phyloP scores from a whole-genome alignment of 1,140 invertebrate genomes.

The Hormaphis cornu region DNA sequence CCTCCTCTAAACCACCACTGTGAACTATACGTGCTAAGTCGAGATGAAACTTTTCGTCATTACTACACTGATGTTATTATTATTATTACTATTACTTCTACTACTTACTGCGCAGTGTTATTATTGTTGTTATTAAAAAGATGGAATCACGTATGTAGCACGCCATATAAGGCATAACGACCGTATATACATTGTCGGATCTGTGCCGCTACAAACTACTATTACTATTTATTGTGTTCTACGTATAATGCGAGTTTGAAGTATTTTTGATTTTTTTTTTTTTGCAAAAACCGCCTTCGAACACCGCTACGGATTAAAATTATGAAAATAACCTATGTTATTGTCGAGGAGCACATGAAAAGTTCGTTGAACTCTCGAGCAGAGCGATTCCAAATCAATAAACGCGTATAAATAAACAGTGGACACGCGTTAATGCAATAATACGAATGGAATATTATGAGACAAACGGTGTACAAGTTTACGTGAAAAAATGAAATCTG shows the following conservation, averaged over 20 bases:
- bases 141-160: conserved; percentile 19
- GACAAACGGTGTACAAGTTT: too few species aligned
- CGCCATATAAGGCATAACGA: conserved; percentile 15
- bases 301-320: not conserved
- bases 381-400: not conserved
- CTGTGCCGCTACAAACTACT: too few species aligned
- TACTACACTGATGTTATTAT: conserved; percentile 14
- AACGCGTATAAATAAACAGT: not conserved
- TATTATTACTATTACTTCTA: not conserved
- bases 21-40: not conserved
- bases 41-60: conserved; percentile 1
- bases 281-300: not conserved
- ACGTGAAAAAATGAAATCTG: too few species aligned
- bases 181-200: not conserved
- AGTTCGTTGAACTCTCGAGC: conserved; percentile 4
- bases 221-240: too few species aligned
- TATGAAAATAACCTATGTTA: not conserved
- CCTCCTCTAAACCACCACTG: not conserved
- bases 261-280: not conserved
- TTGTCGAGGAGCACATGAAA: not conserved
- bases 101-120: not conserved
- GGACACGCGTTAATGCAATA: too few species aligned
- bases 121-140: conserved; percentile 10
- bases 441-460: too few species aligned
- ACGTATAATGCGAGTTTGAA: too few species aligned